phyloP scores from a whole-genome alignment of 2,797 vertebrate genomes.

The Hipposideros larvatus region DNA sequence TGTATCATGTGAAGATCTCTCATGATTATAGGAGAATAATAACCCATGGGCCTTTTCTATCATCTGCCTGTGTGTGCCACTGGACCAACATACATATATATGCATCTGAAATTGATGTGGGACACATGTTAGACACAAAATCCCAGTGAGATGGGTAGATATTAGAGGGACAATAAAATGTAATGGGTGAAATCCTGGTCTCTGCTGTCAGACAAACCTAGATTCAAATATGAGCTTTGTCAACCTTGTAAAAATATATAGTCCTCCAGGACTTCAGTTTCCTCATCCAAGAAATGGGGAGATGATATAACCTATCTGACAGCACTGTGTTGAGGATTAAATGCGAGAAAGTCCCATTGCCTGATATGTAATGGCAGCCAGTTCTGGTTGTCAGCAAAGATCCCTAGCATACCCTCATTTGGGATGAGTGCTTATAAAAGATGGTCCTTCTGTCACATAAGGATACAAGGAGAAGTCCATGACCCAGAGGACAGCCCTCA shows the following conservation, averaged over 20 bases:
- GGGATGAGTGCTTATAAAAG: neutral
- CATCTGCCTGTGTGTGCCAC: neutral
- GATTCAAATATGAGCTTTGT: neutral
- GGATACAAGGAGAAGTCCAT: neutral
- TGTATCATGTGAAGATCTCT: neutral
- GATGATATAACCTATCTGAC: neutral
- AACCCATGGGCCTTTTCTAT: neutral
- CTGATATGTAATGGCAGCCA: neutral
- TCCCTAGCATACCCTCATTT: fast-evolving
- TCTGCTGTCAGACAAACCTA: neutral
- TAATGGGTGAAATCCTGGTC: neutral
- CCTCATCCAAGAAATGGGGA: neutral
- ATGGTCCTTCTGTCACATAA: neutral
- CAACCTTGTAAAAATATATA: neutral
- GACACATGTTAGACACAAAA: neutral
- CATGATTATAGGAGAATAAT: neutral
- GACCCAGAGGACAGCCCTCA: neutral
- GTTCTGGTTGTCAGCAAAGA: neutral
- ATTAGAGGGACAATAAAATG: neutral
- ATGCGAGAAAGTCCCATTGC: neutral
- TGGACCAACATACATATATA: neutral
- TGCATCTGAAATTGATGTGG: neutral
- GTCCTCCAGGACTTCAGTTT: neutral
- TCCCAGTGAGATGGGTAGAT: neutral
- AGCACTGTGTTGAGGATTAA: neutral